Evolutionary conservation across 2,113 vertebrate species (phyloP).

Genomic region (Spermophilus dauricus): DNA sequence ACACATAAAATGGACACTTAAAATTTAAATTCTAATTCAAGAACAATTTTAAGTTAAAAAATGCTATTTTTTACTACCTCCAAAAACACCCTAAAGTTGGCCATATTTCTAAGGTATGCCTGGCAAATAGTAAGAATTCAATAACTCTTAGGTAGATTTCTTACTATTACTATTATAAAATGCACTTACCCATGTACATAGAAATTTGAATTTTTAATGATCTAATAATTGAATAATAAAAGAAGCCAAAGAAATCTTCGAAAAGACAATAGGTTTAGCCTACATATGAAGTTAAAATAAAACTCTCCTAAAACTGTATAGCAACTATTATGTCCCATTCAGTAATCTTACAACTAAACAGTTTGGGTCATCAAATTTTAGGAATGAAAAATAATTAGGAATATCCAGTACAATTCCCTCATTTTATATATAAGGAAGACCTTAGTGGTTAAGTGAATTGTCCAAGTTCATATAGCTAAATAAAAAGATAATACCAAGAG

Average conservation of each 20-base stretch:
- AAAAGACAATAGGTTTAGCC: not conserved
- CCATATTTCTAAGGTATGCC: not conserved
- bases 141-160: not conserved
- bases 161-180: not conserved
- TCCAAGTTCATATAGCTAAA: not conserved
- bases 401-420: not conserved
- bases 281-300: constrained; percentile 34
- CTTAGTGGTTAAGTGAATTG: not conserved
- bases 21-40: constrained; percentile 24
- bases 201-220: constrained; percentile 26
- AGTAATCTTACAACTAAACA: not conserved
- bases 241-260: constrained; percentile 15
- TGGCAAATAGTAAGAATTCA: not conserved
- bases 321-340: not conserved
- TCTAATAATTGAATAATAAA: constrained; percentile 31
- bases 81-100: not conserved
- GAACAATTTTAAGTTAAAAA: constrained; percentile 11
- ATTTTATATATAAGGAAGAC: not conserved
- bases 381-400: not conserved
- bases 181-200: not conserved
- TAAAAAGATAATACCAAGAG: not conserved
- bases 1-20: constrained; percentile 39
- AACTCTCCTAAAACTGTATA: not conserved
- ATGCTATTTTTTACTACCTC: not conserved
- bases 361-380: constrained; percentile 7